Evolutionary conservation across 2,888 invertebrate species (phyloP).

Genomic region (Pelosia muscerda): DNA sequence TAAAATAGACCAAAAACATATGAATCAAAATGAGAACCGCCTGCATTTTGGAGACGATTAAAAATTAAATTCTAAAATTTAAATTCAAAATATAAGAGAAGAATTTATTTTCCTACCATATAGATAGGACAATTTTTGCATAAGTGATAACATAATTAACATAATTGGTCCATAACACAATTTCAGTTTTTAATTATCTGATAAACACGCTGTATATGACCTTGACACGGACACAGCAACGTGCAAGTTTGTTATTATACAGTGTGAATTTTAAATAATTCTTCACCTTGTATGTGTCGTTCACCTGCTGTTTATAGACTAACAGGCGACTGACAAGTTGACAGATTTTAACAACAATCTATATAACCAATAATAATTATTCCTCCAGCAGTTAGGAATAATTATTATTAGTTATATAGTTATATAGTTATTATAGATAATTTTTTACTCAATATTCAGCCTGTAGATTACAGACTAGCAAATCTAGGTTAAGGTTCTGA

Average conservation of each 20-base stretch:
- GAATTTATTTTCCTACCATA: background rate
- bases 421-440: no score
- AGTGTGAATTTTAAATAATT: conserved; percentile 2
- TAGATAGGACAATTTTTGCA: background rate
- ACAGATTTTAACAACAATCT: background rate
- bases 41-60: no score
- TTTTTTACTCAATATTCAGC: no score
- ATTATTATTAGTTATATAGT: no score
- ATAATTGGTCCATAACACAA: background rate
- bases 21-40: no score
- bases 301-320: background rate
- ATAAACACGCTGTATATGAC: conserved; percentile 4
- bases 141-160: background rate
- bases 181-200: background rate
- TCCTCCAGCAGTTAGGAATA: no score
- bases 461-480: background rate
- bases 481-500: conserved; percentile 10
- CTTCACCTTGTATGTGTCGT: conserved; percentile 4
- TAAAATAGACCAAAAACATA: no score
- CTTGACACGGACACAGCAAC: background rate
- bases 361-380: background rate
- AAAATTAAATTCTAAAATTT: background rate
- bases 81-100: background rate
- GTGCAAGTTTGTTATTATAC: background rate
- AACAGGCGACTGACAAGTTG: background rate